Evolutionary conservation across 2,888 invertebrate genomes (phyloP).

Genomic region (Ischnus inquisitorius): DNA sequence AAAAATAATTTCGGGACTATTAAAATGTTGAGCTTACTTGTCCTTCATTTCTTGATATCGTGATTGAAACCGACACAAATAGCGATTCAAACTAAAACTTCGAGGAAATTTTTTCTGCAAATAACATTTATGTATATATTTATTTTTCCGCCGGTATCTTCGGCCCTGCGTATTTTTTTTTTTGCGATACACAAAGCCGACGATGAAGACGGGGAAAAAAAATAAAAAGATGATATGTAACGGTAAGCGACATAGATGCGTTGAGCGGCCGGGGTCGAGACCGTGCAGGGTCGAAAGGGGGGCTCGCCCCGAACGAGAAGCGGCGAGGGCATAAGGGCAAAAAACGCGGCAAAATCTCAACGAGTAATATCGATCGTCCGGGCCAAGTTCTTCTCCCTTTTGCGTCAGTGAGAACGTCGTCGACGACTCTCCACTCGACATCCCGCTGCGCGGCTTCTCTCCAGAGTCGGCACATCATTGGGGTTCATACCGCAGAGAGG

Average conservation of each 20-base stretch:
- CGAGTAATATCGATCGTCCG: slow-evolving; percentile 65
- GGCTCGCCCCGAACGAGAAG: neutral
- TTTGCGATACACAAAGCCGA: neutral
- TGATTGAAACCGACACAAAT: too few species aligned
- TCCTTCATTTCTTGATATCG: too few species aligned
- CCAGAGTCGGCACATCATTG: slow-evolving; percentile 41
- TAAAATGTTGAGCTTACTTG: too few species aligned
- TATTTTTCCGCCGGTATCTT: slow-evolving; percentile 31
- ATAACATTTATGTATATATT: neutral
- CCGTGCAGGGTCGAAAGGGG: neutral
- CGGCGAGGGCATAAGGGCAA: slow-evolving; percentile 38
- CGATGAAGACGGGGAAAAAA: neutral
- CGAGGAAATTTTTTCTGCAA: too few species aligned
- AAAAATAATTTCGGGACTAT: too few species aligned
- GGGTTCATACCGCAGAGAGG: slow-evolving; percentile 17
- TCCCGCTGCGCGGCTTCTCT: slow-evolving; percentile 58
- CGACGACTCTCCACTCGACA: slow-evolving; percentile 55
- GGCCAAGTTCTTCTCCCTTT: slow-evolving; percentile 52
- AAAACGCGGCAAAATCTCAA: slow-evolving; percentile 61
- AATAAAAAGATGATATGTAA: neutral
- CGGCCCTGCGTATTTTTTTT: slow-evolving; percentile 3
- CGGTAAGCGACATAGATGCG: neutral
- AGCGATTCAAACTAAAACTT: too few species aligned
- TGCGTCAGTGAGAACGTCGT: slow-evolving; percentile 59
- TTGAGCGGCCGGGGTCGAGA: neutral